A percentile compares a stretch with the other conserved stretches of the same genome.
Conservation (phyloP, 2,888 invertebrate species). For the Selenia dentaria region DNA sequence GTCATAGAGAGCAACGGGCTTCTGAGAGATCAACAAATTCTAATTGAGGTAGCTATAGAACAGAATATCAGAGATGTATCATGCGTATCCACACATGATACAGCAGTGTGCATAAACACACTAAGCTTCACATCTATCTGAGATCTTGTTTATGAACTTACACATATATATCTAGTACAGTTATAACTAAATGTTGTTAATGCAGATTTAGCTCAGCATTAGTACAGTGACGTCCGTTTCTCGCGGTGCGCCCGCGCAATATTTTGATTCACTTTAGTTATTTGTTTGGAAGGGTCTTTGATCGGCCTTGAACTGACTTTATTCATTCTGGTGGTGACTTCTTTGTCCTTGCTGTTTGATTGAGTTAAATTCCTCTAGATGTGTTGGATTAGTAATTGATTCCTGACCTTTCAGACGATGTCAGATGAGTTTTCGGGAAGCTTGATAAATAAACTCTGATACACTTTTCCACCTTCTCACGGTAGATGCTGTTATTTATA, state of each 20-base stretch:
- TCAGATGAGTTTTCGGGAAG: too few relatives aligned
- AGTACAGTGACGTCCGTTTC: conserved; percentile 43
- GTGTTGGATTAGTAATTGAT: background rate
- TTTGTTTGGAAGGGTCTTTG: conserved; percentile 30
- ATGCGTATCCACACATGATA: background rate
- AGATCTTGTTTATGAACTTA: conserved; percentile 35
- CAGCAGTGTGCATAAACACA: background rate
- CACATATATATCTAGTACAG: background rate
- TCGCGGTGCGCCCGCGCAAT: conserved; percentile 26
- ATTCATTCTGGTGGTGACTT: conserved; percentile 17
- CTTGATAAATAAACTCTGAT: too few relatives aligned
- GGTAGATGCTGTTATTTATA: too few relatives aligned
- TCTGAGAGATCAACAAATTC: background rate
- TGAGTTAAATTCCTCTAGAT: background rate
- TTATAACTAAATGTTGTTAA: conserved; percentile 38
- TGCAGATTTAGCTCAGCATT: conserved; percentile 51
- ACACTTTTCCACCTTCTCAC: too few relatives aligned
- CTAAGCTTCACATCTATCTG: background rate
- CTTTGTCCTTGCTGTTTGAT: conserved; percentile 13
- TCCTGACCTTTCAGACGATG: background rate
- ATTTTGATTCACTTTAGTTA: conserved; percentile 24
- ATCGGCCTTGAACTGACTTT: conserved; percentile 44
- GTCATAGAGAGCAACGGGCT: background rate
- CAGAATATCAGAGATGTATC: background rate
- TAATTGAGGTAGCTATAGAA: background rate